Percentiles rank a stretch among this genome's conserved stretches.
Conservation (phyloP, 2,113 vertebrate genomes). For the Anser brachyrhynchus region DNA sequence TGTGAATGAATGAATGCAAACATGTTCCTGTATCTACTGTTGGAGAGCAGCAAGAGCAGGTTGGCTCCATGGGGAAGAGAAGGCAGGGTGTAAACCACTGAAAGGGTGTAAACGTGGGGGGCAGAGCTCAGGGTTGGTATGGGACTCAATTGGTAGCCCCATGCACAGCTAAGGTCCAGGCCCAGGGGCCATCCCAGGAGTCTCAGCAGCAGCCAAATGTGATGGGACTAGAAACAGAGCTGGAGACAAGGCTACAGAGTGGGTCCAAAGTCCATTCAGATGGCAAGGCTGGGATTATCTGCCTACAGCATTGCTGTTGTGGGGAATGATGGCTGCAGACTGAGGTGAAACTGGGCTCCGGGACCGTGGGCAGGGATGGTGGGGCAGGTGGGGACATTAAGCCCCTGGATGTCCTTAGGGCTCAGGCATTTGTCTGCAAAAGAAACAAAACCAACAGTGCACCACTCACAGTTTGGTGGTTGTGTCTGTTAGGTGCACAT, state of each 20-base stretch:
- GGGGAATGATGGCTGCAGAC: background rate
- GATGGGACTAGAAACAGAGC: background rate
- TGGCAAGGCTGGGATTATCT: background rate
- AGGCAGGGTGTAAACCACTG: background rate
- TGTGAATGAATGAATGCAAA: background rate
- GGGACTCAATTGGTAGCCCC: fast-evolving
- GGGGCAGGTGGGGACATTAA: background rate
- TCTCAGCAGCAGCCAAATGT: background rate
- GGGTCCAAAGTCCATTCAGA: background rate
- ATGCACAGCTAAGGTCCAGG: too few relatives aligned
- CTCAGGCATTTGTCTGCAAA: background rate
- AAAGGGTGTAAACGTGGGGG: background rate
- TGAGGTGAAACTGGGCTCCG: background rate
- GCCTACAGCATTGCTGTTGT: fast-evolving
- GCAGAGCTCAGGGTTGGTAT: background rate
- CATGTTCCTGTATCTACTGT: background rate
- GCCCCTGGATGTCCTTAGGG: background rate
- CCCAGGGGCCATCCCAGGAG: background rate
- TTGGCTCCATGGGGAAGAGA: fast-evolving
- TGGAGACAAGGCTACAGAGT: background rate
- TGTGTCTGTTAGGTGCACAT: background rate
- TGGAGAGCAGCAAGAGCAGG: background rate
- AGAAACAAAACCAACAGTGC: background rate
- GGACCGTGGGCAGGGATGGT: too few relatives aligned
- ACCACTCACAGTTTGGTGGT: background rate